Conservation (phyloP, 2,888 invertebrate genomes). For the Ochropleura leucogaster region DNA sequence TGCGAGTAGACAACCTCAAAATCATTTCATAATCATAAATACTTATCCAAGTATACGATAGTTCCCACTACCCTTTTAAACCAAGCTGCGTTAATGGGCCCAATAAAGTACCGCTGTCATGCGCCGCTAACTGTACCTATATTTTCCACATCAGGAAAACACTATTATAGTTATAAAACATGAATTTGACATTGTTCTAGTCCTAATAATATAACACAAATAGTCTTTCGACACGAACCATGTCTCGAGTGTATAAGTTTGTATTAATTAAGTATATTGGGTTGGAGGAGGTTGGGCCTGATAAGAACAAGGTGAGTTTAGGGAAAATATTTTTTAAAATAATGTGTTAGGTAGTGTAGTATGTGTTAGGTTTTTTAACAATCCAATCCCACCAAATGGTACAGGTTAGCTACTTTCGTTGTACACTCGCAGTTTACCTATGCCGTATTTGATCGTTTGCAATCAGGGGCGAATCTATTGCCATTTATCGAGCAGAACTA, state of each 20-base stretch:
- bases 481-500: conserved; percentile 16
- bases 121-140: conserved; percentile 25
- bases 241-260: conserved; percentile 67
- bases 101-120: conserved; percentile 38
- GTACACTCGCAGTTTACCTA: conserved; percentile 11
- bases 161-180: conserved; percentile 48
- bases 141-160: conserved; percentile 35
- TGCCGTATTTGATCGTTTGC: conserved; percentile 30
- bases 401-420: conserved; percentile 1
- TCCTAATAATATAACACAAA: conserved; percentile 58
- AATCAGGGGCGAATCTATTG: conserved; percentile 9
- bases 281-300: conserved; percentile 19
- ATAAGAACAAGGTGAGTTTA: conserved; percentile 26
- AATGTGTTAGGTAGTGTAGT: too few relatives aligned
- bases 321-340: background rate
- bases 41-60: conserved; percentile 8
- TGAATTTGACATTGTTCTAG: conserved; percentile 57
- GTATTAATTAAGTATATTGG: conserved; percentile 60
- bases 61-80: conserved; percentile 19
- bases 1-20: background rate
- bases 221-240: conserved; percentile 69
- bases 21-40: conserved; percentile 2
- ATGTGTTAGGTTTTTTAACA: too few relatives aligned
- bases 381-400: background rate
- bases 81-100: conserved; percentile 26